Conservation (phyloP, 2,888 invertebrate genomes). For the Rutpela maculata region DNA sequence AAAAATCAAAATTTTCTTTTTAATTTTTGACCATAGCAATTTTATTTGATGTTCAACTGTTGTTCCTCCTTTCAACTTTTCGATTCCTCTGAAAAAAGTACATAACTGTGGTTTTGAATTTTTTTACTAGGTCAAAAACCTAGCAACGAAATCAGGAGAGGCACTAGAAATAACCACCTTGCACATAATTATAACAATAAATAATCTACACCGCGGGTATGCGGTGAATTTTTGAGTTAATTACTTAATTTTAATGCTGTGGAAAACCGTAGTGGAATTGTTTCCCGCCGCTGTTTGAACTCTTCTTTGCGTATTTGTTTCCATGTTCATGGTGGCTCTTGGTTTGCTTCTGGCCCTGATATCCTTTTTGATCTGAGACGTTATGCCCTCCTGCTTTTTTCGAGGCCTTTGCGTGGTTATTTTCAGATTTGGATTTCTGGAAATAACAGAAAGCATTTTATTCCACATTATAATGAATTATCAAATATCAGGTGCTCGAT, state of each 20-base stretch:
- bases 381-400: conserved; percentile 68
- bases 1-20: no score
- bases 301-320: conserved; percentile 68
- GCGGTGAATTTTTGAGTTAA: conserved; percentile 13
- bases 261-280: conserved; percentile 63
- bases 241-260: conserved; percentile 17
- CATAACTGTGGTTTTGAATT: no score
- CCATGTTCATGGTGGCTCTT: conserved; percentile 65
- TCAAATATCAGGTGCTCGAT: no score
- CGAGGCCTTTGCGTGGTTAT: conserved; percentile 66
- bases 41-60: no score
- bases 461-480: background rate
- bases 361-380: conserved; percentile 65
- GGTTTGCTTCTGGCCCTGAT: conserved; percentile 64
- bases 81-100: no score
- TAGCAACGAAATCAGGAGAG: no score
- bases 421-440: conserved; percentile 63
- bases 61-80: no score
- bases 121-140: no score
- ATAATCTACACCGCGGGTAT: conserved; percentile 33
- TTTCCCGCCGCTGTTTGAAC: conserved; percentile 66
- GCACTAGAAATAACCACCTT: no score
- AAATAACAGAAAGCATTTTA: conserved; percentile 34
- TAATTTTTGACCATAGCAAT: no score
- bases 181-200: conserved; percentile 34